These are phyloP conservation scores for Lepus americanus DNA, from an alignment of 2,113 vertebrate genomes.

Conservation along the genomic window DNA sequence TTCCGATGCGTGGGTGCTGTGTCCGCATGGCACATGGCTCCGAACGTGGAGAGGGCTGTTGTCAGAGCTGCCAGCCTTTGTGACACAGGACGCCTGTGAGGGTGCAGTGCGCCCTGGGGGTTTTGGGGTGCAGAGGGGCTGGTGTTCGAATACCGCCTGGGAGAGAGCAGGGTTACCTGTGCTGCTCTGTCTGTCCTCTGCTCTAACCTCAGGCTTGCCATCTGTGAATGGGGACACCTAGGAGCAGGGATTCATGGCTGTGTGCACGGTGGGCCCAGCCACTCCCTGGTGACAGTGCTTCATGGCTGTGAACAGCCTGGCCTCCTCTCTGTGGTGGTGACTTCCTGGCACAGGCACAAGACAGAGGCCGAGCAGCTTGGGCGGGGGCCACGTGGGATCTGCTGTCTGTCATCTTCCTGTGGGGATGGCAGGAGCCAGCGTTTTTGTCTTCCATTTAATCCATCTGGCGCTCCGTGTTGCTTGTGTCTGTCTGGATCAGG, in stretches of 20 bases:
- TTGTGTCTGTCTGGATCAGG: constrained; percentile 66
- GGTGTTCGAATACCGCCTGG: neutral
- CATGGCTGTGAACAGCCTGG: neutral
- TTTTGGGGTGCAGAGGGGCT: fast-evolving
- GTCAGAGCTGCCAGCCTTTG: neutral
- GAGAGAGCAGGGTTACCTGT: too few species aligned
- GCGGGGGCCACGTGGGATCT: constrained; percentile 62
- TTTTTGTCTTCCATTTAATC: constrained; percentile 81
- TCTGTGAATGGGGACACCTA: too few species aligned
- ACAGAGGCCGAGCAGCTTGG: constrained; percentile 49
- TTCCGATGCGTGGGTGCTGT: fast-evolving
- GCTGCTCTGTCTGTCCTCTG: too few species aligned
- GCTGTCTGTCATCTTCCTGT: constrained; percentile 77
- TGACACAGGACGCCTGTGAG: neutral
- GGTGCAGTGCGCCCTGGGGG: too few species aligned
- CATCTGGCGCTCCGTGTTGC: constrained; percentile 79
- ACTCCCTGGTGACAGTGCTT: neutral
- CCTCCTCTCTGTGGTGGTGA: neutral
- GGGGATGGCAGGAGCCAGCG: constrained; percentile 73
- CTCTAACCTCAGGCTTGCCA: too few species aligned
- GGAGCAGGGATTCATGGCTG: neutral
- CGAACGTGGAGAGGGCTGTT: neutral
- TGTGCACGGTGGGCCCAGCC: neutral
- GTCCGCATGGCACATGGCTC: neutral
- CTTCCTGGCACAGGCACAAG: neutral